Percentiles rank a stretch among this genome's conserved stretches.
These are phyloP conservation scores for Nasua narica DNA, from an alignment of 2,797 vertebrate species.

Conservation along the genomic window DNA sequence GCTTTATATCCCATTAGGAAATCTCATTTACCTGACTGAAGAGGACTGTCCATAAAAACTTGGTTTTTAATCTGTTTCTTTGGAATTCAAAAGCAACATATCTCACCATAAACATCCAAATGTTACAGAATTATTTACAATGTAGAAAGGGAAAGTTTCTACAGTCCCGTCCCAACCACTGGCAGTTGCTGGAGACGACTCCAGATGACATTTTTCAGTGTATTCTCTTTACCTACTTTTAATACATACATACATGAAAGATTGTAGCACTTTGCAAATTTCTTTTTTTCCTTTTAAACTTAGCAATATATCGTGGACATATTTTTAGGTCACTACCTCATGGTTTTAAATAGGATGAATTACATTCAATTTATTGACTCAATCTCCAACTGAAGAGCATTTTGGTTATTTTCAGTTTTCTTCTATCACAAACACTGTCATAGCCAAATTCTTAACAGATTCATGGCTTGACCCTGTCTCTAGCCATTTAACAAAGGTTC, in stretches of 20 bases:
- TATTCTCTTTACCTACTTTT: constrained; percentile 1
- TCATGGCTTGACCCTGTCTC: neutral
- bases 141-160: neutral
- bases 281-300: neutral
- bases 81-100: constrained; percentile 42
- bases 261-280: neutral
- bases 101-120: neutral
- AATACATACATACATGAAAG: neutral
- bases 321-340: neutral
- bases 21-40: neutral
- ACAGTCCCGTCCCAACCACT: neutral
- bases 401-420: neutral
- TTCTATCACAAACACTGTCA: neutral
- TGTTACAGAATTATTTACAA: neutral
- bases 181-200: neutral
- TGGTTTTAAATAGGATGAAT: neutral
- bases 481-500: neutral
- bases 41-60: neutral
- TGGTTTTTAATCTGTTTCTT: constrained; percentile 9
- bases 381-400: neutral
- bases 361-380: neutral
- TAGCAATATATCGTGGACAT: neutral
- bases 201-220: neutral
- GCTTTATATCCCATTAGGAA: constrained; percentile 50
- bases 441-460: neutral